Percentiles rank a stretch among this genome's conserved stretches.
phyloP scores from a whole-genome alignment of 2,888 invertebrate species.

The Sinelater perroti region DNA sequence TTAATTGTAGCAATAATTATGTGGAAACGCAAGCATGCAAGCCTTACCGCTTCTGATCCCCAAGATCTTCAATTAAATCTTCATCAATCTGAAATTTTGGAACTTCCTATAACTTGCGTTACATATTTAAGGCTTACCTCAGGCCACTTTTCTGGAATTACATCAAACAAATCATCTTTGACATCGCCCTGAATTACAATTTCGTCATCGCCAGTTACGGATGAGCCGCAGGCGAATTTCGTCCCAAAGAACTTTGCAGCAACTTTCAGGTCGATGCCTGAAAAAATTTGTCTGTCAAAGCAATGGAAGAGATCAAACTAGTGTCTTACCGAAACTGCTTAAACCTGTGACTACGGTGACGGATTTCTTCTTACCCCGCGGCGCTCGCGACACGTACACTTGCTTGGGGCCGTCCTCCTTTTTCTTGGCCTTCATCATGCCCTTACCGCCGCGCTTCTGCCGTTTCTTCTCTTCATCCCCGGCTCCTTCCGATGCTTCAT shows the following conservation, averaged over 20 bases:
- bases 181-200: constrained; percentile 99
- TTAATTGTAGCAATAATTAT: constrained; percentile 14
- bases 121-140: constrained; percentile 70
- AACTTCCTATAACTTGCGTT: neutral
- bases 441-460: constrained; percentile 97
- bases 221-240: constrained; percentile 98
- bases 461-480: constrained; percentile 91
- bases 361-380: constrained; percentile 98
- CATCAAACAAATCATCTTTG: constrained; percentile 97
- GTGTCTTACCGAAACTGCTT: constrained; percentile 95
- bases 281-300: constrained; percentile 45
- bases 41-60: constrained; percentile 87
- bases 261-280: constrained; percentile 96
- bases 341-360: constrained; percentile 97
- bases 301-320: too few relatives aligned
- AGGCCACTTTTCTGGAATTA: constrained; percentile 98
- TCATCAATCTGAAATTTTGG: constrained; percentile 78
- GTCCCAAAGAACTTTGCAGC: constrained; percentile 98
- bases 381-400: constrained; percentile 86
- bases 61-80: constrained; percentile 90
- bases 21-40: constrained; percentile 2
- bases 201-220: constrained; percentile 98
- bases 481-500: constrained; percentile 71
- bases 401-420: constrained; percentile 89
- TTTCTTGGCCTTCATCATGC: constrained; percentile 93